These are phyloP conservation scores for Dicrurus megarhynchus DNA, from an alignment of 2,113 vertebrate species.

Conservation along the genomic window DNA sequence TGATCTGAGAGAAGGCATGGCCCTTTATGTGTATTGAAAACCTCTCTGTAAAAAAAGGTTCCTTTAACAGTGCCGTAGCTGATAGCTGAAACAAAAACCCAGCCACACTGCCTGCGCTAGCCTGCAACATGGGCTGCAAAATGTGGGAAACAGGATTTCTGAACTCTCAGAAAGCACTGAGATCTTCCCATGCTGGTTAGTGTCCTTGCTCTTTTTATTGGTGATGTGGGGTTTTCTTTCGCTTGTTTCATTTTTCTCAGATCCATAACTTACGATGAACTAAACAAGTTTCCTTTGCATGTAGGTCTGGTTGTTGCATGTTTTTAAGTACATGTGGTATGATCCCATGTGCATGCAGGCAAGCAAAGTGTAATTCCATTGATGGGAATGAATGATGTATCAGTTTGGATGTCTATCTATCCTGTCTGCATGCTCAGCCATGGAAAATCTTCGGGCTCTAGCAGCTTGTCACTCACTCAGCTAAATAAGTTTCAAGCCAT, in stretches of 20 bases:
- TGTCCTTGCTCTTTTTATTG: not conserved
- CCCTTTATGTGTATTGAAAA: slow-evolving; percentile 3
- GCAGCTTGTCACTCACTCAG: slow-evolving; percentile 20
- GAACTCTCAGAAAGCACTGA: not conserved
- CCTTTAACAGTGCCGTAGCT: slow-evolving; percentile 37
- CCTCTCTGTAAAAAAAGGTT: slow-evolving; percentile 15
- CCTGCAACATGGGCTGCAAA: not conserved
- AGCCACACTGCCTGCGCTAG: not conserved
- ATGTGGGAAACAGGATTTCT: slow-evolving; percentile 38
- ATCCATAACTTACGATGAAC: not conserved
- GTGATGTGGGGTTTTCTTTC: no score
- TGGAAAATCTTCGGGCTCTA: not conserved
- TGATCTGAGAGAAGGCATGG: slow-evolving; percentile 24
- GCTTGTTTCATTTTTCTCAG: not conserved
- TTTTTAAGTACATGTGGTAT: not conserved
- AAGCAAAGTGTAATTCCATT: not conserved
- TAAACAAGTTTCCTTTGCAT: not conserved
- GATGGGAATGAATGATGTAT: not conserved
- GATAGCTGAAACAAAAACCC: slow-evolving; percentile 40
- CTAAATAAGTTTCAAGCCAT: slow-evolving; percentile 17
- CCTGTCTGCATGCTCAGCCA: not conserved
- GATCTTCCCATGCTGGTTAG: not conserved
- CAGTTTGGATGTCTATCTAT: not conserved
- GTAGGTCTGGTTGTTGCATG: not conserved
- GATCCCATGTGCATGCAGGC: not conserved